These are phyloP conservation scores for Ochropleura plecta DNA, from an alignment of 2,888 invertebrate species.

Conservation along the genomic window DNA sequence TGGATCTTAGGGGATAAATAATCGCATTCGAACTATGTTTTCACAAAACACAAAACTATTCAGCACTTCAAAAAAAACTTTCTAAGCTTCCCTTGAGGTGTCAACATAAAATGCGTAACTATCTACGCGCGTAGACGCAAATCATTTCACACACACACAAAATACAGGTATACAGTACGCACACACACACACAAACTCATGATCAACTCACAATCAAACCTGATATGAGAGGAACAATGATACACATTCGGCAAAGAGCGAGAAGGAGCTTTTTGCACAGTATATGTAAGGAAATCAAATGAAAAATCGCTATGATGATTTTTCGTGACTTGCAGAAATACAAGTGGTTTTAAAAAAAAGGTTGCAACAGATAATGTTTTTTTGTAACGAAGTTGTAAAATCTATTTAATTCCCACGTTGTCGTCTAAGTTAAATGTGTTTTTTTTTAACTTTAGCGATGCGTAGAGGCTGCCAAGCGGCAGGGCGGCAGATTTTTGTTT, in stretches of 20 bases:
- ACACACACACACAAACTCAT: slow-evolving; percentile 30
- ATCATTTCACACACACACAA: slow-evolving; percentile 50
- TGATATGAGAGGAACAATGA: slow-evolving; percentile 86
- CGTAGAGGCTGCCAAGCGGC: neutral
- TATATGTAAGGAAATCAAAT: slow-evolving; percentile 74
- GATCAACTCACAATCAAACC: slow-evolving; percentile 76
- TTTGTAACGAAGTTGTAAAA: neutral
- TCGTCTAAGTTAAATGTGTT: neutral
- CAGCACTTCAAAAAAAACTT: slow-evolving; percentile 37
- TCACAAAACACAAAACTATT: slow-evolving; percentile 15
- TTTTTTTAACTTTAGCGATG: neutral
- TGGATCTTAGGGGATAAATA: no score
- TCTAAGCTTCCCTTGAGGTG: slow-evolving; percentile 45
- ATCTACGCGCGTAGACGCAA: slow-evolving; percentile 40
- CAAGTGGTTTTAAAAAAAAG: neutral
- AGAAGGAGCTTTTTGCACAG: slow-evolving; percentile 78
- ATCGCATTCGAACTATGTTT: neutral
- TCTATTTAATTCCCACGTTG: neutral
- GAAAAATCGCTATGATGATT: slow-evolving; percentile 8
- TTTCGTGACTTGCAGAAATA: neutral
- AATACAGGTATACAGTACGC: neutral
- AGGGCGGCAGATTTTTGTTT: neutral
- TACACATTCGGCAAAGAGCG: slow-evolving; percentile 82
- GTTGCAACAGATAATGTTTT: neutral
- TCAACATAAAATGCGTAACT: slow-evolving; percentile 55